Evolutionary conservation across 2,888 invertebrate genomes (phyloP).

Genomic region (Eucriotettix oculatus): DNA sequence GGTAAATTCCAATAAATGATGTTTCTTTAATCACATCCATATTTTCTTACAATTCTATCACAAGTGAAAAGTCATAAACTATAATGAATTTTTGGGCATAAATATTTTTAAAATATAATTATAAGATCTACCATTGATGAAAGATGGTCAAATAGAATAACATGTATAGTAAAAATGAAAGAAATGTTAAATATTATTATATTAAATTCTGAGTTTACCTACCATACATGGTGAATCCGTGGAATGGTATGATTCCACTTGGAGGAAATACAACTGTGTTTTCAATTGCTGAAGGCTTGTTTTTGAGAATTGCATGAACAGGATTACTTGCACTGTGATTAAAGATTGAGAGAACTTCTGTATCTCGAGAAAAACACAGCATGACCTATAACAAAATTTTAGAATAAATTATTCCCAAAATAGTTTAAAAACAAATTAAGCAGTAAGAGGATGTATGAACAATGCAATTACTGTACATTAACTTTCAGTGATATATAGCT

Average conservation of each 20-base stretch:
- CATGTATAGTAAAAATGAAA: not conserved
- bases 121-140: not conserved
- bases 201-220: slow-evolving; percentile 20
- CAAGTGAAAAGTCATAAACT: too few species aligned
- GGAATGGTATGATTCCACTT: slow-evolving; percentile 88
- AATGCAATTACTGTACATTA: too few species aligned
- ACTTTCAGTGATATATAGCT: too few species aligned
- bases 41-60: too few species aligned
- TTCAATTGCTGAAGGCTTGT: slow-evolving; percentile 47
- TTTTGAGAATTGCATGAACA: slow-evolving; percentile 57
- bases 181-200: not conserved
- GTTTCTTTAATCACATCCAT: too few species aligned
- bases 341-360: slow-evolving; percentile 57
- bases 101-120: too few species aligned
- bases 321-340: slow-evolving; percentile 36
- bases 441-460: too few species aligned
- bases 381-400: slow-evolving; percentile 38
- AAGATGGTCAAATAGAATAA: not conserved
- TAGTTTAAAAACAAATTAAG: too few species aligned
- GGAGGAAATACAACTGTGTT: slow-evolving; percentile 73
- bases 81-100: too few species aligned
- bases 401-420: too few species aligned
- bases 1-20: too few species aligned
- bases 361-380: slow-evolving; percentile 82
- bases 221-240: slow-evolving; percentile 97